Percentiles rank a stretch among this genome's conserved stretches.
phyloP scores from a whole-genome alignment of 1,140 invertebrate genomes.

The Apis mellifera region Amel_HAv3.1 CM009936.2:17212501-17213000 shows the following conservation, averaged over 20 bases:
- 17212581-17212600: no score
- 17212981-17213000: slow-evolving; percentile 55
- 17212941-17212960: slow-evolving; percentile 70
- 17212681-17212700: slow-evolving; percentile 56
- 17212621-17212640: no score
- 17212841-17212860: slow-evolving; percentile 20
- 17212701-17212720: slow-evolving; percentile 42
- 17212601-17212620: background rate
- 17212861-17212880: slow-evolving; percentile 31
- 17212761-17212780: slow-evolving; percentile 26
- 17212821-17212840: slow-evolving; percentile 36
- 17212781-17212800: slow-evolving; percentile 37
- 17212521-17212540: background rate
- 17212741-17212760: slow-evolving; percentile 18
- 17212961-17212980: slow-evolving; percentile 59
- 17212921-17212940: slow-evolving; percentile 62
- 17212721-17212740: slow-evolving; percentile 54
- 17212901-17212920: no score
- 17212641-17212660: no score
- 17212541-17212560: background rate
- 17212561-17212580: background rate
- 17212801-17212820: slow-evolving; percentile 38
- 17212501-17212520: no score
- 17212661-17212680: background rate
- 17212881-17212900: no score